Evolutionary conservation across 2,888 invertebrate species (phyloP), one percentile per base, ranked within the genome.

Genomic region (Mechanitis mazaeus): DNA sequence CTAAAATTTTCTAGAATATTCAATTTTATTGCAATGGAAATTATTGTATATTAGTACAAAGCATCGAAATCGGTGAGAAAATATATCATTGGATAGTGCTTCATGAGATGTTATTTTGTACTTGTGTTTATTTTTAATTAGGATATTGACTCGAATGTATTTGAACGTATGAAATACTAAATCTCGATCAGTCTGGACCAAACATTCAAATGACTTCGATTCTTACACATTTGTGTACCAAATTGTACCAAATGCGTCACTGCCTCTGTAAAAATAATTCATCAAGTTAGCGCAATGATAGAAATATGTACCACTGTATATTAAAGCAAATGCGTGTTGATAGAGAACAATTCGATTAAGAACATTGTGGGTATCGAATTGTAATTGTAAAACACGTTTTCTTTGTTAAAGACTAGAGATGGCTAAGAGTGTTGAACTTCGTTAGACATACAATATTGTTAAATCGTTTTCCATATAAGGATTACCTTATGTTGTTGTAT

Each of bases 11-110:
- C 70, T 75, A 75, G 69, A 77, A 70, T 74, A 76, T 77, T 60
- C 74, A 71, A 75, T 77, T 75, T 78, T 64, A 80, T 76, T 78
- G 78, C 75, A 74, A 75, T 71, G 70, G 71, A 79, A 65, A 81
- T 81, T 81, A 80, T 82, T 87, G 83, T 87, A 85, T 85, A 87
- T 88, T 85, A 88, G 88, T 88, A 88, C 88, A 88, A 88, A 87
- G 80, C 67, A 67, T 71, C 65, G 67, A 65, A 65, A 64, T 58
- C 54, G 60, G 61, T 64, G 60, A 65, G n/a, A 55, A 47, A 47
- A 50, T 50, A 47, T 47, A 76, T 77, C 73, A 75, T 78, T 75
- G 75, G 68, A 79, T 64, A 71, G 76, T 79, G 81, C 79, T 84
- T 82, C 75, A 75, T 74, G 76, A 76, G 74, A 77, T 84, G 81